Base-by-base conservation (phyloP, 1,140 invertebrate genomes). In the Maconellicoccus hirsutus region DNA sequence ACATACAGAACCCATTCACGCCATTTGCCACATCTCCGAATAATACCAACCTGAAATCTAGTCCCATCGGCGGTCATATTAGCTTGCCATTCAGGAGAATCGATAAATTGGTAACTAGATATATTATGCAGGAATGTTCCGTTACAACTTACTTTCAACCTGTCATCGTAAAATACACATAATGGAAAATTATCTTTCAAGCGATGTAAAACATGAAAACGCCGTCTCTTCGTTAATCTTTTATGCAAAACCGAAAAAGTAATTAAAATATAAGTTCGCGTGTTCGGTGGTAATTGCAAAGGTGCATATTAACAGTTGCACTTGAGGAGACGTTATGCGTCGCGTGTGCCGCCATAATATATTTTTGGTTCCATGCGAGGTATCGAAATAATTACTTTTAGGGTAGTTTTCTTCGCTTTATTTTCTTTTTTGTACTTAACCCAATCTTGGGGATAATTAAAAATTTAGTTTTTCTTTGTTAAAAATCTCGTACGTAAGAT, bases 51-150 rank as follows among this genome's bases (percentile, higher is more conserved):
- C 84, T 93, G 90, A 79, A 89, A 92, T 38, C 29, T 8, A 39
- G 39, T 70, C 26, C 69, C 29, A 70, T 29, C 16, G 2, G 39
- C 29, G 7, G 69, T 70, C 29, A 38, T 7, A 26, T 66, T 66
- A 8, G 89, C 87, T 76, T 92, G 90, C 88, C 89, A 93, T 80
- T 94, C 91, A 0, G 90, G 90, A 8, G 90, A 92, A 79, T 93
- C 91, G 22, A 93, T 85, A 77, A 93, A 93, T 78, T 94, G 89
- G 79, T 90, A 89, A 33, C 86, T 83, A 74, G 86, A 84, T 73
- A 94, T 87, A 79, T 86, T 88, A 80, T 94, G 91, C 26, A 94
- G 82, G 79, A 90, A 89, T 8, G 88, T 87, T 72, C 86, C 86
- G 74, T 91, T 89, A 76, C 89, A 92, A 59, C 87, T 90, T 69